Conservation (phyloP, 2,888 invertebrate genomes). For the Drosophila cognata region DNA sequence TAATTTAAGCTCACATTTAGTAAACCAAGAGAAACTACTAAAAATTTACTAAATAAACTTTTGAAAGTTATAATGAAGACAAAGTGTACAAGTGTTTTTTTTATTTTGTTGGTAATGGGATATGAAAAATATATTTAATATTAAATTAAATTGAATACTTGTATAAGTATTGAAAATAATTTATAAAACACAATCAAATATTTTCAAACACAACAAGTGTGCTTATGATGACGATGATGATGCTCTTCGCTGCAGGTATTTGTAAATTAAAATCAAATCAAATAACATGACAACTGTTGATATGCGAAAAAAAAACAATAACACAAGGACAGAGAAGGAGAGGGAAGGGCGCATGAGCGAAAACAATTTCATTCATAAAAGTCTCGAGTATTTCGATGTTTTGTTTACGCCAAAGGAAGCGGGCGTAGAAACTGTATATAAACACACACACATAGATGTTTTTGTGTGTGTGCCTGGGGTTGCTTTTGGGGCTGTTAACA, state of each 20-base stretch:
- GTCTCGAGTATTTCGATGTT: constrained; percentile 8
- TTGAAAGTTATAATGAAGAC: constrained; percentile 70
- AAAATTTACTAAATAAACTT: constrained; percentile 70
- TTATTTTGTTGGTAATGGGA: constrained; percentile 1
- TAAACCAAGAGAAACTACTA: constrained; percentile 61
- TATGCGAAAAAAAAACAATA: constrained; percentile 29
- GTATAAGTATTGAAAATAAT: not conserved
- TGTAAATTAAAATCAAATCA: constrained; percentile 31
- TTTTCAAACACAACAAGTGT: not conserved
- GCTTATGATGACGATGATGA: no score
- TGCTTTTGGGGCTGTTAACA: constrained; percentile 35
- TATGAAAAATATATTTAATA: not conserved
- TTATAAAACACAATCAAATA: not conserved
- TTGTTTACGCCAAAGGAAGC: constrained; percentile 26
- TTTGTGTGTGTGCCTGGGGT: constrained; percentile 35
- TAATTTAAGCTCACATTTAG: constrained; percentile 67
- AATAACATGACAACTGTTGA: constrained; percentile 73
- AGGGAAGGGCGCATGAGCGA: not conserved
- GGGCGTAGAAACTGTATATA: not conserved
- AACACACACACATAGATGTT: not conserved
- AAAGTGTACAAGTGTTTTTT: not conserved
- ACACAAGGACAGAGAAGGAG: not conserved
- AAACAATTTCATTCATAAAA: constrained; percentile 68
- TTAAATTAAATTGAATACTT: not conserved
- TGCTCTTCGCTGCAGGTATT: constrained; percentile 1